Conservation (phyloP, 2,113 vertebrate genomes). For the Macquaria ambigua region DNA sequence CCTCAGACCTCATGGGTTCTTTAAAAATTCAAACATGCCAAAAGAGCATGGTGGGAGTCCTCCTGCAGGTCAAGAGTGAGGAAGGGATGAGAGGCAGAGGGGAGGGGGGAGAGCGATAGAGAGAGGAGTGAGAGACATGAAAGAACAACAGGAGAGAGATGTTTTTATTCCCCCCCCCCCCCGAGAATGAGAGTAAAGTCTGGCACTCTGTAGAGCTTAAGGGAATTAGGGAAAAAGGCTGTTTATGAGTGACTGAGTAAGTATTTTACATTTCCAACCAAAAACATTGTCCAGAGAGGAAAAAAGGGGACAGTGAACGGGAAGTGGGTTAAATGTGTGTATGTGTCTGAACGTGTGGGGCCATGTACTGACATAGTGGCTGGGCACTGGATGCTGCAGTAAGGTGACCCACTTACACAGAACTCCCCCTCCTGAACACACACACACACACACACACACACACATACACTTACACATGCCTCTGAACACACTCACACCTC, state of each 20-base stretch:
- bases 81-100: constrained; percentile 31
- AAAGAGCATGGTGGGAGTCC: constrained; percentile 72
- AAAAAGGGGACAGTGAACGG: constrained; percentile 8
- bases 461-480: constrained; percentile 41
- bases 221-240: constrained; percentile 12
- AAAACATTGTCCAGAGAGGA: constrained; percentile 8
- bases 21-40: constrained; percentile 75
- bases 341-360: constrained; percentile 44
- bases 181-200: constrained; percentile 31
- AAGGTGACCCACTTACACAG: constrained; percentile 85
- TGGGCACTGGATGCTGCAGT: constrained; percentile 74
- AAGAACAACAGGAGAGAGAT: constrained; percentile 24
- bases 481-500: constrained; percentile 57
- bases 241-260: constrained; percentile 14
- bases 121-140: constrained; percentile 17
- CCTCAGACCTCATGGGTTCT: constrained; percentile 59
- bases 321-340: constrained; percentile 54
- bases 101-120: neutral
- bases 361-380: constrained; percentile 68
- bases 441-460: constrained; percentile 28
- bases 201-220: constrained; percentile 25
- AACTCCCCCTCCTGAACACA: constrained; percentile 43
- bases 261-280: constrained; percentile 46
- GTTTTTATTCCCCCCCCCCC: neutral
- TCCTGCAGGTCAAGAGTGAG: constrained; percentile 69